Evolutionary conservation across 1,140 invertebrate species (phyloP), one percentile per base, ranked within the genome.

Genomic region (Hylaeus volcanicus): DNA sequence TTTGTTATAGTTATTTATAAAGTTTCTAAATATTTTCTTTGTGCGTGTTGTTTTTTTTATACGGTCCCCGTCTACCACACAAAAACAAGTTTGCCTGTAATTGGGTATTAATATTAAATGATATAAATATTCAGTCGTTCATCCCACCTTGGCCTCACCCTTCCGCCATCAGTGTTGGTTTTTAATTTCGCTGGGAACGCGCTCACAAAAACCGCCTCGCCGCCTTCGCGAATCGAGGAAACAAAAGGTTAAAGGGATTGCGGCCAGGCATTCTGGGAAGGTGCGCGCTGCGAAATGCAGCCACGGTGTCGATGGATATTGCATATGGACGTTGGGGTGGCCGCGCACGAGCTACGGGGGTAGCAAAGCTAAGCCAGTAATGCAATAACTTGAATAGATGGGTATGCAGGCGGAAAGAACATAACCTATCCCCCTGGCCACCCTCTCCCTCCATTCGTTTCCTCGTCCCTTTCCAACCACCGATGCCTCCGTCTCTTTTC

Each of bases 321-420:
- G 88, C 88, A 91, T 90, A 89, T 89, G 90, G 79, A 90, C 84
- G 82, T 87, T 85, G 73, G 81, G 83, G 78, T 87, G 69, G 74
- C 78, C 72, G 58, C 70, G 64, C 74, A 81, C 72, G 71, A 83
- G 84, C 78, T 86, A 82, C 77, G 89, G 88, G 26, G 89, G 89
- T 88, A 83, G 87, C 88, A 88, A 91, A 88, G 91, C 91, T 92
- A 92, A 93, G 92, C 92, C 91, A 87, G 90, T 93, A 92, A 93
- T 92, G 92, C 92, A 92, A 93, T 93, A 93, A 93, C 92, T 90
- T 88, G 89, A 91, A 92, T 91, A 91, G 89, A 90, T 86, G 88
- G 75, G 88, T 89, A 91, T 86, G 89, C 89, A 91, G 88, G 86
- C 91, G 87, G 91, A 92, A 93, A 92, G 87, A 89, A 92, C 86